Base-by-base conservation (phyloP, 1,140 invertebrate species). In the Sogatella furcifera region DNA sequence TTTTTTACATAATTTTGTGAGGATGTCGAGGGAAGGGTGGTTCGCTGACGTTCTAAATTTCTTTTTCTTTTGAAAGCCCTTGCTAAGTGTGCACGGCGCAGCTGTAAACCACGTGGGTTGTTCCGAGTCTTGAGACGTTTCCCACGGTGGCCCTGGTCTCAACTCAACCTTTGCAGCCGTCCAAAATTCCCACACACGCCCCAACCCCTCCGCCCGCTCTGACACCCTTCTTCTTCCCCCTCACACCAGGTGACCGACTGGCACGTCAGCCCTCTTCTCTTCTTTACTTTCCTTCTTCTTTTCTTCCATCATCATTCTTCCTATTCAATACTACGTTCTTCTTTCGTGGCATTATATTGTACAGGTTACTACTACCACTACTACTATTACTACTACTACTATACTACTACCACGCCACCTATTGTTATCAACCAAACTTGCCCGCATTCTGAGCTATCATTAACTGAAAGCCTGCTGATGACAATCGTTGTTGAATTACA, bases 181-280 rank as follows among this genome's bases (percentile, higher is more conserved):
- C 21, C 46, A 19, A 22, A 49, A 49, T 49, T 49, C 46, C 46
- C 46, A 49, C 46, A 49, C 46, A 49, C 46, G 46, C 46, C 46
- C 15, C 6, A 17, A 17, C 46, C 46, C 46, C 46, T 49, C 15
- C 15, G 8, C 21, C 44, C n/a, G n/a, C 44, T 46, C 44, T 6
- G 13, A 6, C 44, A n/a, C 19, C 44, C 44, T 46, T 15, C n/a
- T 46, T 46, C 44, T 46, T 13, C 44, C 46, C 46, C 46, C 2
- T 49, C 46, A 19, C 46, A 22, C 46, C 46, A 49, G 46, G 46
- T 49, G 46, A 49, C 46, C 46, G 21, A 19, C 21, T 22, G 15
- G 46, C 46, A 17, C 8, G 9, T 49, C 46, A 17, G 46, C 46
- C 46, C 15, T 49, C 46, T 49, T 46, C 13, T n/a, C n/a, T n/a